Base-by-base conservation (phyloP, 2,113 vertebrate genomes). In the Halichoerus grypus region DNA sequence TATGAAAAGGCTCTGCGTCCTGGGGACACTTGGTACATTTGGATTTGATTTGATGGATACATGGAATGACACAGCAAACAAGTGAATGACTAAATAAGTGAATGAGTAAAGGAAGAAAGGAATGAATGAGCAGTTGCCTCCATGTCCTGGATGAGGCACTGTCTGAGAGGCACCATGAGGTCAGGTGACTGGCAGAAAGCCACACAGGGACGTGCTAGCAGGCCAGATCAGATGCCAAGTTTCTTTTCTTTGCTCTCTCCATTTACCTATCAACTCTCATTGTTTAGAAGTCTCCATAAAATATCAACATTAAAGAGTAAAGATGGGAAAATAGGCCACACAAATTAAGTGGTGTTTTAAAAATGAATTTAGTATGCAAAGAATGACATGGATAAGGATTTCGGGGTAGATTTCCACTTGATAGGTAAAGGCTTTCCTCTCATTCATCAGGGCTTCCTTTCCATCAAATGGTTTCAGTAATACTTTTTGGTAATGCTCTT, bases 201-300 rank as follows among this genome's bases (percentile, higher is more conserved):
- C 92, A 85, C 71, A 71, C 55, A 13, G 31, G 31, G 21, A 67
- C 42, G 72, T 55, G 19, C 0, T 7, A 51, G 24, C 87, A 26
- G 19, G 36, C 26, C 57, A 1, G 0, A 36, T 39, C 39, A 63
- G 74, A 88, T 36, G 80, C 55, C 53, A 81, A 72, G 31, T 79
- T 55, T 79, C 51, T 86, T 95, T 98, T 33, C 82, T 93, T 80
- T 83, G 77, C 88, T 82, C 14, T 85, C 24, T 80, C 63, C 49
- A 36, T 57, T 94, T 72, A 93, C 15, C 76, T 71, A 46, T n/a
- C 71, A 76, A 77, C 28, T 65, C 42, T 77, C 18, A 33, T 81
- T 91, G 80, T 74, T 46, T 28, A 31, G 65, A 80, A 79, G n/a
- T 21, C 61, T 12, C 15, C 46, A 67, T 55, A 69, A 87, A 92